Evolutionary conservation across 2,797 vertebrate species (phyloP).

Genomic region (Pangasius larnaudii): DNA sequence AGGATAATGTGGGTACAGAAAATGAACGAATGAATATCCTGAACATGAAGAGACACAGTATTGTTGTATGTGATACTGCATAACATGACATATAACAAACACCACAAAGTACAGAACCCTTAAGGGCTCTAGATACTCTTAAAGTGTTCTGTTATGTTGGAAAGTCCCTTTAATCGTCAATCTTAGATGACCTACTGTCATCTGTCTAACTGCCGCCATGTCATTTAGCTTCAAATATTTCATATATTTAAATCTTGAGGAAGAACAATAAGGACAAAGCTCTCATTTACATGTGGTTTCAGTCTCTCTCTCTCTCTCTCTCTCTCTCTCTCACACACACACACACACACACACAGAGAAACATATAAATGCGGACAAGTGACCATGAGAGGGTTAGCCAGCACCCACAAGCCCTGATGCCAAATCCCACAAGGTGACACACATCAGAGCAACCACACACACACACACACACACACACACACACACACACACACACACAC

Average conservation of each 20-base stretch:
- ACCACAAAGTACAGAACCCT: neutral
- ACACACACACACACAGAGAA: neutral
- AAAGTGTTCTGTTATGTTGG: neutral
- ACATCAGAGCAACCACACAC: neutral
- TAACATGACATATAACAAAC: neutral
- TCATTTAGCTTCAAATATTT: neutral
- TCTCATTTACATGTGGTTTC: conserved; percentile 17
- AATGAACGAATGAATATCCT: neutral
- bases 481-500: neutral
- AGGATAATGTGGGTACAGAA: neutral
- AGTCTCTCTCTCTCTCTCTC: no score
- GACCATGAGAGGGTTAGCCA: conserved; percentile 7
- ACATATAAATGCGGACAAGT: neutral
- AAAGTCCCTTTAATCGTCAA: neutral
- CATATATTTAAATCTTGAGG: conserved; percentile 22
- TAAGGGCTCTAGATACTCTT: neutral
- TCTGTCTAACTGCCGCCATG: neutral
- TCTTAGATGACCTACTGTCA: neutral
- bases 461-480: neutral
- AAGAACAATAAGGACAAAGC: neutral
- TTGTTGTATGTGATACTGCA: neutral
- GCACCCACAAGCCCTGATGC: conserved; percentile 11
- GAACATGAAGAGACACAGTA: neutral
- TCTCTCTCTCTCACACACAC: no score
- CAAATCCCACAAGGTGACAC: neutral